Conservation (phyloP, 2,888 invertebrate species). For the Drosophila mayaguana region DNA sequence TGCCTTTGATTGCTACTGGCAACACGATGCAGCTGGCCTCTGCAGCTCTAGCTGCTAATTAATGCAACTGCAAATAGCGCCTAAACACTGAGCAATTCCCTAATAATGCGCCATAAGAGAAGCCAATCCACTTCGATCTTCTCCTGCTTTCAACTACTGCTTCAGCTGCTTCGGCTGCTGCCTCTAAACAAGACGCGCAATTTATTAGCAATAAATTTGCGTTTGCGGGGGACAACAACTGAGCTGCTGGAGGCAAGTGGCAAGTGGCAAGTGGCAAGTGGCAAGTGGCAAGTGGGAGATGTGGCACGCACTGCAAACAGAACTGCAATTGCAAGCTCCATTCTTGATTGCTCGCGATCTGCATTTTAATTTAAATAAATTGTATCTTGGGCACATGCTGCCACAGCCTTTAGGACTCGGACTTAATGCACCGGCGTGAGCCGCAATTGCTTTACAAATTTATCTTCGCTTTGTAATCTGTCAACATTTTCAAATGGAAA, state of each 20-base stretch:
- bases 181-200: constrained; percentile 58
- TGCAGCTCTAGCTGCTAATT: constrained; percentile 59
- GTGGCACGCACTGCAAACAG: constrained; percentile 36
- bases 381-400: constrained; percentile 36
- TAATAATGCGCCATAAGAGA: constrained; percentile 41
- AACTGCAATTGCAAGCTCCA: constrained; percentile 35
- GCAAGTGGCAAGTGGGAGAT: constrained; percentile 25
- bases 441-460: constrained; percentile 41
- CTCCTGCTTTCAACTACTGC: neutral
- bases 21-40: constrained; percentile 52
- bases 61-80: constrained; percentile 66
- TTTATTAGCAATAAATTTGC: constrained; percentile 78
- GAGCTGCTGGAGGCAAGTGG: constrained; percentile 10
- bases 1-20: constrained; percentile 69
- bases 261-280: constrained; percentile 35
- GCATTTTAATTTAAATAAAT: constrained; percentile 79
- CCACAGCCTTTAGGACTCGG: neutral
- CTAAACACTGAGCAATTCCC: constrained; percentile 51
- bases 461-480: constrained; percentile 16
- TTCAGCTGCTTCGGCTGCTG: constrained; percentile 6
- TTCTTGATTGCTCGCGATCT: constrained; percentile 42
- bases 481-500: neutral
- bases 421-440: constrained; percentile 37
- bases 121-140: constrained; percentile 10
- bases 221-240: constrained; percentile 35